Evolutionary conservation across 2,113 vertebrate species (phyloP), one percentile per base, ranked within the genome.

Genomic region (Halcyon senegalensis): DNA sequence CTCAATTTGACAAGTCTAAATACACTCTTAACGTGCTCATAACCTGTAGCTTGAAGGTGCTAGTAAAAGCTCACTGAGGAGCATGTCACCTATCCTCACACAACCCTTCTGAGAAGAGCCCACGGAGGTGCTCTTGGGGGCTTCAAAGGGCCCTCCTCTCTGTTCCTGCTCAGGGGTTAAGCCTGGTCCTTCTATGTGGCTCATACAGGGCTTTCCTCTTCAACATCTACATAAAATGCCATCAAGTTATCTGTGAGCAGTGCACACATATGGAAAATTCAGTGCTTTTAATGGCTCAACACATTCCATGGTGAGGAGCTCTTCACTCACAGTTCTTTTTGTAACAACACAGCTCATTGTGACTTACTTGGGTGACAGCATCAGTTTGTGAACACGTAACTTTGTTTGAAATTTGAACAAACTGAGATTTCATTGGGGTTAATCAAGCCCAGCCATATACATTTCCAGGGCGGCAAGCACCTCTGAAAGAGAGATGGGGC

Each of bases 351-450:
- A 41, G 64, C 23, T 44, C 13, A 56, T 13, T 30, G 21, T 35
- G 66, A 21, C 20, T 85, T 64, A 59, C 18, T 4, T 35, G 25
- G 28, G 31, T 28, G 84, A 28, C 13, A 58, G 17, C 14, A 19
- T 30, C 63, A 63, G 37, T 25, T n/a, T 50, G 31, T 3, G 2
- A 68, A 79, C 3, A 48, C 2, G 23, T 7, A 3, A 0, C 1
- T 66, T 77, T 25, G 51, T 33, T 12, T 37, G 13, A 82, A 67
- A 87, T 68, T 28, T 41, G 51, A 80, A 55, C 19, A 81, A 76
- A 51, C 2, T 68, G 28, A 27, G 10, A 28, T 72, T 48, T 91
- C 53, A 10, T 60, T 39, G 53, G 15, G 13, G 27, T 62, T 78
- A 72, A 28, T 70, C 66, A 79, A 70, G 43, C 13, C 44, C 4